Evolutionary conservation across 1,140 invertebrate genomes (phyloP).

Genomic region (Drosophila busckii): DNA sequence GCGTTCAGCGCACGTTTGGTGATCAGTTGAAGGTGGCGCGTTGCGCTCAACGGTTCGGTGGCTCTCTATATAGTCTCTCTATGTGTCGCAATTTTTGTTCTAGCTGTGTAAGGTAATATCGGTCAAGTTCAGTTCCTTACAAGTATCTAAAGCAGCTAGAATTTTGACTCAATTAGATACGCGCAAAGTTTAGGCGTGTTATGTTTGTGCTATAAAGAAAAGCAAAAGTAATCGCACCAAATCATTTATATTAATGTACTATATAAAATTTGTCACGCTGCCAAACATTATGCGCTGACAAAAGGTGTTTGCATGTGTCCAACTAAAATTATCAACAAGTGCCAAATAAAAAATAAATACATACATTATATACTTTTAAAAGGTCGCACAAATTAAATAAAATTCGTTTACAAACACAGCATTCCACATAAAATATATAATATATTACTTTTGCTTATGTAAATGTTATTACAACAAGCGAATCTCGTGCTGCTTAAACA

Average conservation of each 20-base stretch:
- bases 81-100: background rate
- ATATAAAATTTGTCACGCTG: conserved; percentile 56
- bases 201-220: conserved; percentile 15
- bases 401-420: background rate
- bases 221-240: conserved; percentile 19
- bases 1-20: background rate
- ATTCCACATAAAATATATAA: background rate
- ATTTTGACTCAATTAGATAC: conserved; percentile 19
- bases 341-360: too few species aligned
- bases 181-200: conserved; percentile 10
- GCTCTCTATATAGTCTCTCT: conserved; percentile 2
- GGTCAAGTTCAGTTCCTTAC: conserved; percentile 62
- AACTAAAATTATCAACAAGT: conserved; percentile 17
- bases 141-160: conserved; percentile 11
- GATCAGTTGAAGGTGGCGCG: conserved; percentile 59
- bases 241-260: conserved; percentile 5
- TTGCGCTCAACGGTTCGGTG: conserved; percentile 49
- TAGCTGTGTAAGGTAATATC: conserved; percentile 40
- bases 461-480: too few species aligned
- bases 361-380: conserved; percentile 7
- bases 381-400: background rate
- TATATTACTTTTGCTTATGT: conserved; percentile 19
- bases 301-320: conserved; percentile 46
- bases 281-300: conserved; percentile 34
- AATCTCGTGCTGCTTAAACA: background rate